These are phyloP conservation scores for Polyergus mexicanus DNA, from an alignment of 1,140 invertebrate species.

Conservation along the genomic window DNA sequence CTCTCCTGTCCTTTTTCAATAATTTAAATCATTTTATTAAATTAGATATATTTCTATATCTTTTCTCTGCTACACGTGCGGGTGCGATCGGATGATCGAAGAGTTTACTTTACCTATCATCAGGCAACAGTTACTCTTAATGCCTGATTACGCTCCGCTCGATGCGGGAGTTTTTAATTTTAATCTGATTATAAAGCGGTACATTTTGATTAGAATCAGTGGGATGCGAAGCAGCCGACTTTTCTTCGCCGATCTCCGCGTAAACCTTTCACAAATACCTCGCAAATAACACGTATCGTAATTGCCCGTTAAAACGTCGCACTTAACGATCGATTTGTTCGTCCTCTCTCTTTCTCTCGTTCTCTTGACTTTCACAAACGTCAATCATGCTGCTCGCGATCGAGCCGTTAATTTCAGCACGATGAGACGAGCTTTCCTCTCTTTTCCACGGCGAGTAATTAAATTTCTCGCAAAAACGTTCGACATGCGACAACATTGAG, in stretches of 20 bases:
- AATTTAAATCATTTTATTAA: neutral
- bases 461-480: slow-evolving; percentile 27
- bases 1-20: too few relatives aligned
- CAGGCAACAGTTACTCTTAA: slow-evolving; percentile 21
- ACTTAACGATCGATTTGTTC: slow-evolving; percentile 28
- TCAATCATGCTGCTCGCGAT: slow-evolving; percentile 30
- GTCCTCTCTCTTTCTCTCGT: neutral
- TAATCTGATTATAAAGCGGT: slow-evolving; percentile 41
- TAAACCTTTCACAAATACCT: slow-evolving; percentile 38
- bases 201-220: neutral
- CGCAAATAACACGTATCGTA: slow-evolving; percentile 48
- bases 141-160: slow-evolving; percentile 21
- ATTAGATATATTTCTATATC: neutral
- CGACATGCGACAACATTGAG: slow-evolving; percentile 65
- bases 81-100: neutral
- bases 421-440: slow-evolving; percentile 23
- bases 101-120: neutral
- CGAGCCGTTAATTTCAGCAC: slow-evolving; percentile 22
- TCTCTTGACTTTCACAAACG: slow-evolving; percentile 1
- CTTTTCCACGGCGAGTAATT: slow-evolving; percentile 31
- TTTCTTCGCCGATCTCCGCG: neutral
- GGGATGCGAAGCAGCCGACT: neutral
- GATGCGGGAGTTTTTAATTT: slow-evolving; percentile 44
- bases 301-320: slow-evolving; percentile 50
- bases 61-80: neutral